Evolutionary conservation across 2,888 invertebrate species (phyloP).

Genomic region (Trissonchulus sp.): DNA sequence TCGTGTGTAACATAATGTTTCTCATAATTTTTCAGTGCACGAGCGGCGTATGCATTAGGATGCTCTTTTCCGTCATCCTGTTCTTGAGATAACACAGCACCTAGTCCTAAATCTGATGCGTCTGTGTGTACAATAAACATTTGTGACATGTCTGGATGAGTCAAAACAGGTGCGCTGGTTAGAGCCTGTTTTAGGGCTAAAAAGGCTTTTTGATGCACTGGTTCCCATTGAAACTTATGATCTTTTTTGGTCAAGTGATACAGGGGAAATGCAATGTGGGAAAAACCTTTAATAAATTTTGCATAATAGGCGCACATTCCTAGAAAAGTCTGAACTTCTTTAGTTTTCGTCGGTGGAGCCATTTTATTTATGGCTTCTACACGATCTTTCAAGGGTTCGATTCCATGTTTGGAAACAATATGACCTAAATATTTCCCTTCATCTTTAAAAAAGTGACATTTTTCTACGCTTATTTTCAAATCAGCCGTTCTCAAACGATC

Average conservation of each 20-base stretch:
- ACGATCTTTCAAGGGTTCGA: constrained; percentile 2
- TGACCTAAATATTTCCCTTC: constrained; percentile 26
- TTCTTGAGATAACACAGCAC: constrained; percentile 40
- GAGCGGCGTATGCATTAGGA: constrained; percentile 41
- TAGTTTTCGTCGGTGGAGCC: neutral
- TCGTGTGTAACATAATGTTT: constrained; percentile 39
- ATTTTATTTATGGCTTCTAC: neutral
- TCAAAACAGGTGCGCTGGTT: constrained; percentile 17
- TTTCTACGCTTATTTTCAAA: neutral
- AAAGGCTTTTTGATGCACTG: constrained; percentile 14
- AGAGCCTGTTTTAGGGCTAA: constrained; percentile 6
- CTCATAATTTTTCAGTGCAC: constrained; percentile 37
- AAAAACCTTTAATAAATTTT: constrained; percentile 4
- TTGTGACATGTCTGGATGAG: constrained; percentile 27
- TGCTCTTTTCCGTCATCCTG: constrained; percentile 30
- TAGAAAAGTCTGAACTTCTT: constrained; percentile 14
- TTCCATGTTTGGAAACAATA: neutral
- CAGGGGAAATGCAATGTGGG: constrained; percentile 22
- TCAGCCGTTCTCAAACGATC: constrained; percentile 24
- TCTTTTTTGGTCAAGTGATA: neutral
- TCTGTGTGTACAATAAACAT: constrained; percentile 39
- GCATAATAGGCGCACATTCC: constrained; percentile 21
- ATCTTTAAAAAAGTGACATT: constrained; percentile 20
- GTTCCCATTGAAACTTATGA: constrained; percentile 15
- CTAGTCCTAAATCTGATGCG: constrained; percentile 41